Evolutionary conservation across 1,140 invertebrate species (phyloP).

Genomic region (Halictus rubicundus): DNA sequence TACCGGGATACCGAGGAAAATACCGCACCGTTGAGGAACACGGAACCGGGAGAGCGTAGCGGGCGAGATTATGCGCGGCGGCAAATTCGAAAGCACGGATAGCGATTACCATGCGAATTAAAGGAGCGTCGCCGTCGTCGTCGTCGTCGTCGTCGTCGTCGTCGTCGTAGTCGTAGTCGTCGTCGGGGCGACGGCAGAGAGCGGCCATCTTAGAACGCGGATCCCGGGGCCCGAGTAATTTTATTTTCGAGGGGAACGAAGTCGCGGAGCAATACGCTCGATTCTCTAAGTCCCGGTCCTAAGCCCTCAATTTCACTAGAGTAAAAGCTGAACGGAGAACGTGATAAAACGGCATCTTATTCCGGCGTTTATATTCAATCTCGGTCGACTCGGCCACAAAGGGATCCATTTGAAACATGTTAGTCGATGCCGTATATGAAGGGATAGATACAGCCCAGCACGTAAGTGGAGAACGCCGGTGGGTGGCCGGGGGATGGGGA

Average conservation of each 20-base stretch:
- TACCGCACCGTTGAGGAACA: not conserved
- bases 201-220: slow-evolving; percentile 12
- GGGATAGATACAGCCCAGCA: slow-evolving; percentile 23
- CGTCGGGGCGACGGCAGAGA: not conserved
- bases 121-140: slow-evolving; percentile 17
- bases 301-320: slow-evolving; percentile 79
- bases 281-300: slow-evolving; percentile 61
- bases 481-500: slow-evolving; percentile 1
- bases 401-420: slow-evolving; percentile 77
- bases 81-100: slow-evolving; percentile 54
- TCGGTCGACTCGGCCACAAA: slow-evolving; percentile 71
- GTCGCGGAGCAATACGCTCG: slow-evolving; percentile 45
- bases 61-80: slow-evolving; percentile 11
- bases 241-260: slow-evolving; percentile 57
- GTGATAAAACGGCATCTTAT: slow-evolving; percentile 80
- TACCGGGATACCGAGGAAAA: not conserved
- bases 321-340: slow-evolving; percentile 74
- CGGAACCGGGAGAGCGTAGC: not conserved
- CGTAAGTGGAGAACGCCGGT: not conserved
- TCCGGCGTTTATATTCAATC: slow-evolving; percentile 80
- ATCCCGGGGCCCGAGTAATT: slow-evolving; percentile 31
- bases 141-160: no score
- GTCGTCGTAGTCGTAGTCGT: no score
- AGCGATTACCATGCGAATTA: slow-evolving; percentile 60
- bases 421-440: slow-evolving; percentile 68